These are phyloP conservation scores for Anseranas semipalmata DNA, from an alignment of 2,113 vertebrate genomes.

Conservation along the genomic window DNA sequence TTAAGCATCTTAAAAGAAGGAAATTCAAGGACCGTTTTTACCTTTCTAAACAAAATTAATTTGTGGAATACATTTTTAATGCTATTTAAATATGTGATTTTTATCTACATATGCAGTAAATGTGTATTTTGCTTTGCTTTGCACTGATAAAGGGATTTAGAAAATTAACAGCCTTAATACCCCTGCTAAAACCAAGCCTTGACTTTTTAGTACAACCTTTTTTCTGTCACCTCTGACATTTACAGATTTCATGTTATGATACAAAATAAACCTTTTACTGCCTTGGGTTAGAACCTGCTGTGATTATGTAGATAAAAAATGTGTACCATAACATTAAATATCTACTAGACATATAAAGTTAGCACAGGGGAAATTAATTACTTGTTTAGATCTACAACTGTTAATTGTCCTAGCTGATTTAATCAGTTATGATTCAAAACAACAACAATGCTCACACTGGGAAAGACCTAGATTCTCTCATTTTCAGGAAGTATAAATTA, in stretches of 20 bases:
- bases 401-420: not conserved
- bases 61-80: not conserved
- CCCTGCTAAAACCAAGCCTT: not conserved
- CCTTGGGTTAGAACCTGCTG: not conserved
- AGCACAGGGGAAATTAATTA: not conserved
- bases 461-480: not conserved
- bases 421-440: not conserved
- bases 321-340: not conserved
- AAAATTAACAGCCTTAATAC: not conserved
- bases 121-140: not conserved
- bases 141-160: not conserved
- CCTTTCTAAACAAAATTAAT: not conserved
- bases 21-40: not conserved
- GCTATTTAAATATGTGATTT: not conserved
- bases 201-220: not conserved
- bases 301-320: not conserved
- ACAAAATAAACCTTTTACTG: not conserved
- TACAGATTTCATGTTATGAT: accelerated
- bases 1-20: not conserved
- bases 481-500: not conserved
- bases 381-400: not conserved
- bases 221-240: not conserved
- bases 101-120: not conserved
- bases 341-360: not conserved
- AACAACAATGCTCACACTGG: not conserved